phyloP scores from a whole-genome alignment of 2,113 vertebrate species.

The Cavia porcellus region DNA sequence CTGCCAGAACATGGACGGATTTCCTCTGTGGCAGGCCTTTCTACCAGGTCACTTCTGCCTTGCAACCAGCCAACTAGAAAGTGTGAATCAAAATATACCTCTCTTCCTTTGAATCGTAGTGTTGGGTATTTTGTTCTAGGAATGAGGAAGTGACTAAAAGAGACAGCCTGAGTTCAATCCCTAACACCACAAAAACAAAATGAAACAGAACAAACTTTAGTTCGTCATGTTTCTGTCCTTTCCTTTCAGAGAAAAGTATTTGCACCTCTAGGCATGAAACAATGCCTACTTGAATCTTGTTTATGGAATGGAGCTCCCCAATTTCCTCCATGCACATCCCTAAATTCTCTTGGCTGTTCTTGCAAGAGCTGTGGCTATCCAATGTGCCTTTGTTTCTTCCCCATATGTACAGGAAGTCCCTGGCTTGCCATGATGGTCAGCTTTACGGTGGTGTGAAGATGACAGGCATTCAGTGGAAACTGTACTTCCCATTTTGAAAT shows the following conservation, averaged over 20 bases:
- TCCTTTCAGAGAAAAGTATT: not conserved
- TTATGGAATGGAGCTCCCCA: not conserved
- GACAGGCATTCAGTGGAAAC: not conserved
- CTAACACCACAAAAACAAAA: not conserved
- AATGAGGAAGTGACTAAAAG: not conserved
- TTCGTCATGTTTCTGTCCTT: not conserved
- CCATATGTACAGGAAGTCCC: rapidly evolving
- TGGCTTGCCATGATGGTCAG: too few species aligned
- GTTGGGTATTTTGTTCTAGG: not conserved
- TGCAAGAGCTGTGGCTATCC: too few species aligned
- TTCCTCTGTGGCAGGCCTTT: not conserved
- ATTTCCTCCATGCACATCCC: rapidly evolving
- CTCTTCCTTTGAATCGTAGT: not conserved
- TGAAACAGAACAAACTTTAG: not conserved
- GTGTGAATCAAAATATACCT: not conserved
- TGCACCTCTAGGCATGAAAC: rapidly evolving
- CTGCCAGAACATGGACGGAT: not conserved
- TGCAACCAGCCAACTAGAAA: not conserved
- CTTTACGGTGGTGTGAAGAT: not conserved
- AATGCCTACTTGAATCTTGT: not conserved
- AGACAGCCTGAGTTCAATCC: not conserved
- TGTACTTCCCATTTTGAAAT: not conserved
- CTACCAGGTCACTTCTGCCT: not conserved
- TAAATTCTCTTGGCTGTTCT: not conserved
- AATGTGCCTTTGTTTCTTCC: not conserved